Evolutionary conservation across 2,797 vertebrate genomes (phyloP).

Genomic region (Labeo calbasu): DNA sequence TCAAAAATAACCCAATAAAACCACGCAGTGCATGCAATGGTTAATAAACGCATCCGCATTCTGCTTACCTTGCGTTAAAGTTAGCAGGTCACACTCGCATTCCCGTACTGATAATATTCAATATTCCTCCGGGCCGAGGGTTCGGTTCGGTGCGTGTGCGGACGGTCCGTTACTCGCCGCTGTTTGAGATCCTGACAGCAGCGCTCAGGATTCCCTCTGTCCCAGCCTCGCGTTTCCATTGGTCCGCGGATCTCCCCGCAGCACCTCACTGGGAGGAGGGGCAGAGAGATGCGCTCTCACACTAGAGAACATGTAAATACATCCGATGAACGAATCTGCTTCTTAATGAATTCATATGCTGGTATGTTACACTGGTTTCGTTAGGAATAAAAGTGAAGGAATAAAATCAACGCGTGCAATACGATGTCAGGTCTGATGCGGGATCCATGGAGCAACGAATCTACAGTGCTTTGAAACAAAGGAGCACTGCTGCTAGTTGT

Average conservation of each 20-base stretch:
- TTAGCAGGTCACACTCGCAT: slow-evolving; percentile 50
- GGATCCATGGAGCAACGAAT: neutral
- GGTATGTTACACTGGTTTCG: neutral
- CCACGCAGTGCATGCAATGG: neutral
- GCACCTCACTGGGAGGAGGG: slow-evolving; percentile 68
- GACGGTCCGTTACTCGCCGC: slow-evolving; percentile 58
- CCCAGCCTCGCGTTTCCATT: slow-evolving; percentile 71
- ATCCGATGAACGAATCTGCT: neutral
- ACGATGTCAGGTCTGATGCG: neutral
- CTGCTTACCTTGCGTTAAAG: slow-evolving; percentile 72
- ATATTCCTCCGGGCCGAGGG: slow-evolving; percentile 76
- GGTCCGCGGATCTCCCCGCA: slow-evolving; percentile 68
- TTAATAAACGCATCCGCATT: neutral
- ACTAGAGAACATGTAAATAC: slow-evolving; percentile 10
- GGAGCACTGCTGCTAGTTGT: neutral
- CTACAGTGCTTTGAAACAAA: neutral
- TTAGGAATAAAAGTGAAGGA: neutral
- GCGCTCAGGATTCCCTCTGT: slow-evolving; percentile 69
- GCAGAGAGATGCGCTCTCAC: slow-evolving; percentile 50
- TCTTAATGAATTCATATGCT: slow-evolving; percentile 6
- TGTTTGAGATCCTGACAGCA: slow-evolving; percentile 46
- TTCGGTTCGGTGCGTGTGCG: slow-evolving; percentile 44
- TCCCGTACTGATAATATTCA: slow-evolving; percentile 44
- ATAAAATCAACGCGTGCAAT: neutral
- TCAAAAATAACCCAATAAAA: neutral